phyloP scores from a whole-genome alignment of 2,797 vertebrate species.

The Lemur catta region DNA sequence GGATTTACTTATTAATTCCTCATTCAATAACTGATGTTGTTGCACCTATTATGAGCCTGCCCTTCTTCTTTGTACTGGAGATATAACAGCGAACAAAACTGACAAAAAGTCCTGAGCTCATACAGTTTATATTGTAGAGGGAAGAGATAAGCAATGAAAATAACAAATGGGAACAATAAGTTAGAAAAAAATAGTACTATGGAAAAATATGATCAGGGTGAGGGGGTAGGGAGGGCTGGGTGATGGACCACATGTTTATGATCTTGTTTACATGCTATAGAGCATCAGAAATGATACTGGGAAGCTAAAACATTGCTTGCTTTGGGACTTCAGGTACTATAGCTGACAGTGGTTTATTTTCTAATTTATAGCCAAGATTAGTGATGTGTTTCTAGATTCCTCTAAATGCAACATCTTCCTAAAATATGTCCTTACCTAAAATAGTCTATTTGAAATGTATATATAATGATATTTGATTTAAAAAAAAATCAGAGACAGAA shows the following conservation, averaged over 20 bases:
- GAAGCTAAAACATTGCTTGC: background rate
- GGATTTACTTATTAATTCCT: background rate
- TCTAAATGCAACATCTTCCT: background rate
- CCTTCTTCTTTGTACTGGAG: background rate
- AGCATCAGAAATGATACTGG: background rate
- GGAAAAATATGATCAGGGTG: background rate
- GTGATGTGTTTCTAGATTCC: background rate
- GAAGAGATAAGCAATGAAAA: background rate
- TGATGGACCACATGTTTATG: background rate
- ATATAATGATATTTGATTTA: background rate
- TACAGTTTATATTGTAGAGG: background rate
- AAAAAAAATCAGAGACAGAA: background rate
- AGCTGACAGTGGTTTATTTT: background rate
- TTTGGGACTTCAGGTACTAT: background rate
- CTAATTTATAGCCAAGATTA: background rate
- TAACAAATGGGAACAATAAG: background rate
- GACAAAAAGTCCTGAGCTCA: background rate
- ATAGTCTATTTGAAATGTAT: background rate
- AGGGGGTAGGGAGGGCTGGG: background rate
- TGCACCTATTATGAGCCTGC: background rate
- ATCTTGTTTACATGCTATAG: background rate
- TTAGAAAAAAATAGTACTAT: background rate
- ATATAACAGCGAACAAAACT: background rate
- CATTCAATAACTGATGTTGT: background rate
- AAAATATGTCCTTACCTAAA: background rate